These are phyloP conservation scores for Hyla sarda DNA, from an alignment of 2,113 vertebrate species.

Conservation along the genomic window DNA sequence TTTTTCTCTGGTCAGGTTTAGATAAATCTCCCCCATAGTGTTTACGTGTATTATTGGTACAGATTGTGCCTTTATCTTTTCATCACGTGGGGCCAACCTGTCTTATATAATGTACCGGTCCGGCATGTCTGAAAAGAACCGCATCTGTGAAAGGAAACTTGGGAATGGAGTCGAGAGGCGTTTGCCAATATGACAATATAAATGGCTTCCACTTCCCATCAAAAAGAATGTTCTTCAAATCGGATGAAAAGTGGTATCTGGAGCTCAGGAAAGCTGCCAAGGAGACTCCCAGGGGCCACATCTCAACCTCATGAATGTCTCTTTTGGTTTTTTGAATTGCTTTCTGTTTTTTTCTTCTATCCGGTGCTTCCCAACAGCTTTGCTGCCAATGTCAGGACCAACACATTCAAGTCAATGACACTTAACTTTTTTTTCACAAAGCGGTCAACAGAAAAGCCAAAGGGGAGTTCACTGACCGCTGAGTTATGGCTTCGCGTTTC, in stretches of 20 bases:
- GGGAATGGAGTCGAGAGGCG: neutral
- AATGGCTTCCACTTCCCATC: constrained; percentile 12
- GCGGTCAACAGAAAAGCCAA: neutral
- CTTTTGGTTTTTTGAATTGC: constrained; percentile 19
- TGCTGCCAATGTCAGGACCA: constrained; percentile 3
- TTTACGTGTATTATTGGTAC: neutral
- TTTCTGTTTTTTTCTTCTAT: neutral
- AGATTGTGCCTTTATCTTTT: neutral
- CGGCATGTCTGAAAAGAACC: neutral
- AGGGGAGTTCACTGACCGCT: neutral
- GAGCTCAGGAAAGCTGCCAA: constrained; percentile 6
- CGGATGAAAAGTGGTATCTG: constrained; percentile 18
- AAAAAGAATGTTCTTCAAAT: constrained; percentile 10
- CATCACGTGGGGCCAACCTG: neutral
- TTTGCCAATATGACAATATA: neutral
- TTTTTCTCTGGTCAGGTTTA: no score
- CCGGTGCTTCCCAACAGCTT: neutral
- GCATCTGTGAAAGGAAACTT: neutral
- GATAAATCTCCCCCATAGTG: no score
- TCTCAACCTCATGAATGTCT: neutral
- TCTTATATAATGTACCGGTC: neutral
- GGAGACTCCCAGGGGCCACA: neutral
- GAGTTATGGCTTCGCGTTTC: neutral
- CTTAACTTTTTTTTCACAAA: neutral
- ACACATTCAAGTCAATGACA: neutral